A percentile compares a stretch with the other conserved stretches of the same genome.
These are phyloP conservation scores for Eledona agricola DNA, from an alignment of 2,888 invertebrate species.

Conservation along the genomic window DNA sequence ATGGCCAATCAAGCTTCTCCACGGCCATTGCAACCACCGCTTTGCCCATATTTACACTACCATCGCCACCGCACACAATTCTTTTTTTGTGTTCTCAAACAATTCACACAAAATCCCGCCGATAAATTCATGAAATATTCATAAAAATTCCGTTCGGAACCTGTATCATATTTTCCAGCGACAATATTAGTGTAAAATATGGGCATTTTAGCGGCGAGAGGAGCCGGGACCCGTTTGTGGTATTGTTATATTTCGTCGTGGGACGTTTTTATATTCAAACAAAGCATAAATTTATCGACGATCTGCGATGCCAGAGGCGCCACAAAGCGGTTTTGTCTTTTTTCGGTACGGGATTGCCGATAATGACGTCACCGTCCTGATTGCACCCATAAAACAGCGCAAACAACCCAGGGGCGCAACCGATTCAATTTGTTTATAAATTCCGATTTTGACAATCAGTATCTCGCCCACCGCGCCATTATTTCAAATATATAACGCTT, in stretches of 20 bases:
- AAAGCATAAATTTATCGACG: constrained; percentile 21
- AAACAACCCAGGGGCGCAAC: too few relatives aligned
- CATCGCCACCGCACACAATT: constrained; percentile 9
- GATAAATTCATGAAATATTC: constrained; percentile 30
- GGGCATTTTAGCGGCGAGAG: constrained; percentile 22
- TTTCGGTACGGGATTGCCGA: constrained; percentile 3
- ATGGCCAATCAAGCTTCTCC: constrained; percentile 5
- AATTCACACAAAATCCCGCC: constrained; percentile 14
- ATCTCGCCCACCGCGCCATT: neutral
- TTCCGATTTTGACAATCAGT: neutral
- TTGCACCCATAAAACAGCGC: neutral
- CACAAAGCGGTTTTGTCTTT: constrained; percentile 9
- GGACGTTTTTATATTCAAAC: constrained; percentile 30
- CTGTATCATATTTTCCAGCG: constrained; percentile 12
- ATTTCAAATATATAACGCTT: too few relatives aligned
- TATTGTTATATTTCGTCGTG: constrained; percentile 16
- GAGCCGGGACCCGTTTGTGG: constrained; percentile 19
- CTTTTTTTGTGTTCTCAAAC: constrained; percentile 6
- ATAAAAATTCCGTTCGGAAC: constrained; percentile 26
- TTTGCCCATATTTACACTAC: constrained; percentile 14
- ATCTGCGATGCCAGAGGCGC: neutral
- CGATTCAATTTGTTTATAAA: neutral
- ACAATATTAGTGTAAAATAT: constrained; percentile 32
- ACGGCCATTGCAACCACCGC: constrained; percentile 9
- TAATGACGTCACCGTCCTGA: constrained; percentile 6